Evolutionary conservation across 1,140 invertebrate species (phyloP), one percentile per base, ranked within the genome.

Genomic region (Acromyrmex heyeri): DNA sequence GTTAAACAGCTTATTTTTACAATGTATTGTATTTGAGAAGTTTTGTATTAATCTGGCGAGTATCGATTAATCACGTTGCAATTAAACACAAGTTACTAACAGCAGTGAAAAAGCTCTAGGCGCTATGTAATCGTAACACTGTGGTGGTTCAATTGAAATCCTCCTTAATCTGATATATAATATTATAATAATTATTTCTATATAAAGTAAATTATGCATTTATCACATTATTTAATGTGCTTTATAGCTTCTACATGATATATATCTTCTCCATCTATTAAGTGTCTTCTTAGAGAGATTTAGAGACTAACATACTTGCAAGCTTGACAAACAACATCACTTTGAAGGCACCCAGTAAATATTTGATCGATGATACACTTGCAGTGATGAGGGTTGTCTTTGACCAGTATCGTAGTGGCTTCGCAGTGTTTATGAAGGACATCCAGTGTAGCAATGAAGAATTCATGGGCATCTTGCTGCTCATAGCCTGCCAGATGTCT

Each of bases 401-500:
- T 95, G 12, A 95, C 94, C 44, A 95, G 75, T 62, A 95, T 95
- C 6, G 95, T 95, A n/a, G 95, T 94, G 16, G 93, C 94, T 65
- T 95, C 94, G 92, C 96, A 97, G 92, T 98, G 98, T 93, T 97
- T 96, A 95, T 99, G 99, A 34, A 99, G 95, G 7, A 99, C 97
- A 94, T 99, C 98, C 30, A 99, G 95, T 2, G 98, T 98, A 21
- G 99, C 98, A 72, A 99, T 99, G 91, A 99, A 99, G 95, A 99
- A 99, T 96, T 99, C 99, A 93, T 99, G 99, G 77, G 99, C 99
- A 95, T 99, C 99, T 95, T 99, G 99, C 94, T 99, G 99, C 93
- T 99, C 98, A 94, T 99, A 99, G 55, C 99, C 98, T 48, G 99
- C 98, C 87, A 99, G 96, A 94, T 99, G 98, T 82, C 97, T 97